These are phyloP conservation scores for Oncorhynchus mykiss DNA, from an alignment of 2,113 vertebrate genomes.

Conservation along the genomic window DNA sequence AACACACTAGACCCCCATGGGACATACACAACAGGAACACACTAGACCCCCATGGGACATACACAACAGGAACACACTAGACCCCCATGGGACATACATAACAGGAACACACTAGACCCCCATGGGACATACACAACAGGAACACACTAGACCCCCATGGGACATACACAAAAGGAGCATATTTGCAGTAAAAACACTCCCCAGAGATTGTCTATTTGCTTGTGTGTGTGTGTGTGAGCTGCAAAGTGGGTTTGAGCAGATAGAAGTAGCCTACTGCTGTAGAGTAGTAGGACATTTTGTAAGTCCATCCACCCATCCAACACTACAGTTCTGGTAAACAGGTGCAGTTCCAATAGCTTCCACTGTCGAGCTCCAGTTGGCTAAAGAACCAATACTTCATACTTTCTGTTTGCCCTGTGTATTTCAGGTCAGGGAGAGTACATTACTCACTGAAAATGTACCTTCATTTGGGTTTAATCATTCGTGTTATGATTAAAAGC, in stretches of 20 bases:
- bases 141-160: too few species aligned
- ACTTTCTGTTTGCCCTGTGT: too few species aligned
- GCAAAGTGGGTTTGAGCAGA: not conserved
- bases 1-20: not conserved
- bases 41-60: too few species aligned
- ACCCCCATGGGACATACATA: too few species aligned
- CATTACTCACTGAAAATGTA: too few species aligned
- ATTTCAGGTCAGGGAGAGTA: too few species aligned
- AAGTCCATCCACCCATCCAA: not conserved
- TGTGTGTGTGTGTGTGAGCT: not conserved
- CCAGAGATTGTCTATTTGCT: not conserved
- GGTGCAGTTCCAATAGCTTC: conserved; percentile 18
- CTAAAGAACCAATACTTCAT: not conserved
- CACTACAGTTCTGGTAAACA: not conserved
- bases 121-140: too few species aligned
- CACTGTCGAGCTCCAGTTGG: conserved; percentile 28
- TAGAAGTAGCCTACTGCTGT: not conserved
- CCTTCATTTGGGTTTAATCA: too few species aligned
- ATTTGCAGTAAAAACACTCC: not conserved
- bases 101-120: not conserved
- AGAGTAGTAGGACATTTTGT: not conserved
- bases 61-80: too few species aligned
- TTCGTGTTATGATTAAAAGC: too few species aligned
- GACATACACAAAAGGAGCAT: not conserved
- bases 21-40: not conserved